Conservation (phyloP, 2,113 vertebrate species). For the Chaetorhynchus papuensis region DNA sequence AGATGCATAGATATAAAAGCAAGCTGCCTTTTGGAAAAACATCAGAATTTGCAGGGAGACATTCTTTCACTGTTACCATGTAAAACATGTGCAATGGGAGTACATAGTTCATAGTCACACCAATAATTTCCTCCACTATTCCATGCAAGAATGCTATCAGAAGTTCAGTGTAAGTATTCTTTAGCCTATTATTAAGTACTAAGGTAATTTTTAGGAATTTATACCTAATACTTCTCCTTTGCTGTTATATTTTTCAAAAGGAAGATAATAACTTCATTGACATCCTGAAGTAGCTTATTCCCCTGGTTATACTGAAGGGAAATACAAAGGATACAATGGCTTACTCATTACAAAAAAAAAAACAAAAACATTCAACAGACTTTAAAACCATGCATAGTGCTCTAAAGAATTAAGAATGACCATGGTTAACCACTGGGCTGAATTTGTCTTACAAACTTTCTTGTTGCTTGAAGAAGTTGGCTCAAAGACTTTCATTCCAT, state of each 20-base stretch:
- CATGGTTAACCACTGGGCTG: background rate
- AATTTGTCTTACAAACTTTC: background rate
- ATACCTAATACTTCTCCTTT: background rate
- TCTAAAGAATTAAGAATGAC: background rate
- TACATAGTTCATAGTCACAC: background rate
- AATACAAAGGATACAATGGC: background rate
- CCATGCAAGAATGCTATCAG: background rate
- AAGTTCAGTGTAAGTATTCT: background rate
- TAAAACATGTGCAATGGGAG: constrained; percentile 18
- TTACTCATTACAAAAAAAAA: background rate
- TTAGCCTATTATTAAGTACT: background rate
- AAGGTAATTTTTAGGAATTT: background rate
- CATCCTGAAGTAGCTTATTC: background rate
- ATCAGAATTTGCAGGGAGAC: constrained; percentile 62
- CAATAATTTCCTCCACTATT: background rate
- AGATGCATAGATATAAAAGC: constrained; percentile 81
- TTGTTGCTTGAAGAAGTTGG: background rate
- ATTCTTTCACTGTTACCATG: constrained; percentile 43
- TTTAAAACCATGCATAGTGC: background rate
- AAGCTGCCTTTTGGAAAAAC: constrained; percentile 76
- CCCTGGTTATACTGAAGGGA: background rate
- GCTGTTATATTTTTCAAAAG: background rate
- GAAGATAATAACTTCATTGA: background rate
- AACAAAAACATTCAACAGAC: background rate
- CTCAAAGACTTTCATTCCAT: background rate